phyloP scores from a whole-genome alignment of 1,140 invertebrate species.

The Eriosoma lanigerum region DNA sequence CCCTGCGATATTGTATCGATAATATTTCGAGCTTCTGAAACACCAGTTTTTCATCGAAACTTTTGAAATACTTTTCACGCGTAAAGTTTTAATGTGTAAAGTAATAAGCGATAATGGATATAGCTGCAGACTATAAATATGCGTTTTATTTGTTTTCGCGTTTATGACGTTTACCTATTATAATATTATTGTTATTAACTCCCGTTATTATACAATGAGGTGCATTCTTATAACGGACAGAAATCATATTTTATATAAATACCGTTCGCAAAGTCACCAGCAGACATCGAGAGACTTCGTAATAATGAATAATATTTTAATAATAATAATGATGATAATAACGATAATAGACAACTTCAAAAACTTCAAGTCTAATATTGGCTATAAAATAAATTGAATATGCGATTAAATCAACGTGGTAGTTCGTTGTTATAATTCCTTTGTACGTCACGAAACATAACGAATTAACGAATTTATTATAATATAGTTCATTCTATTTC shows the following conservation, averaged over 20 bases:
- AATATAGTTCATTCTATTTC: no score
- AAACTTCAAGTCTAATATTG: no score
- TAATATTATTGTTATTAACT: neutral
- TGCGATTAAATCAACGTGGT: no score
- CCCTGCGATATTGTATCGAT: no score
- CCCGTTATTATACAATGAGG: neutral
- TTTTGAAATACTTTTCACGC: neutral
- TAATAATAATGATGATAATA: no score
- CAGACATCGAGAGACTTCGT: neutral
- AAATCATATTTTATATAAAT: neutral
- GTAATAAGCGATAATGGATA: neutral
- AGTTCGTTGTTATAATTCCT: no score
- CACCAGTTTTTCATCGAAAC: slow-evolving; percentile 10
- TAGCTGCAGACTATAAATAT: neutral
- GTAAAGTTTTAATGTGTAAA: neutral
- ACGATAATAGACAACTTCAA: no score
- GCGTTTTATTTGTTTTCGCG: neutral
- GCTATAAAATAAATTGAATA: no score
- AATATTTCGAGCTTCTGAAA: neutral
- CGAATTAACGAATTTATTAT: no score
- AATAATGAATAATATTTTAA: no score
- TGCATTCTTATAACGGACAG: neutral
- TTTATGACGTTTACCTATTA: neutral
- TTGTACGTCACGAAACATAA: no score
- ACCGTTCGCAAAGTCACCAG: neutral